Evolutionary conservation across 1,140 invertebrate species (phyloP).

Genomic region (Dreissena rostriformis): DNA sequence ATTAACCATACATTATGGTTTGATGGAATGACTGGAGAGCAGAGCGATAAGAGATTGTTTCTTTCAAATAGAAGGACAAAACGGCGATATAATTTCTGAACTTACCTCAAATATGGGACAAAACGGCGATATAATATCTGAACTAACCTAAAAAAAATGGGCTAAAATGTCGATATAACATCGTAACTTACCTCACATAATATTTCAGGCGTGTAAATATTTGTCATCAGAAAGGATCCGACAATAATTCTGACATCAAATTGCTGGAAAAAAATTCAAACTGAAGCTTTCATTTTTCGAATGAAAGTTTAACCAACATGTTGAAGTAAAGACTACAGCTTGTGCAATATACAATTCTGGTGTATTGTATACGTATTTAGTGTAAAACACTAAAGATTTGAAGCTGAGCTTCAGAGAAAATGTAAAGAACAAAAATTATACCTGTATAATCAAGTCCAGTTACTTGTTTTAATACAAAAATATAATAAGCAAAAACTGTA

Average conservation of each 20-base stretch:
- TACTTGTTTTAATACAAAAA: no score
- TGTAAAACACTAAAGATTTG: not conserved
- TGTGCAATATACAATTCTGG: not conserved
- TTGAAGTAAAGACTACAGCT: not conserved
- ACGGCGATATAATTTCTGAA: no score
- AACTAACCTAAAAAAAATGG: no score
- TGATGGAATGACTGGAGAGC: no score
- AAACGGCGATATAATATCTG: no score
- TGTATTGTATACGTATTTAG: not conserved
- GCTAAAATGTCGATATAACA: no score
- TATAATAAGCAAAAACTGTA: no score
- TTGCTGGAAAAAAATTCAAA: slow-evolving; percentile 60
- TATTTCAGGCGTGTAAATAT: slow-evolving; percentile 91
- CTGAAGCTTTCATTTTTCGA: not conserved
- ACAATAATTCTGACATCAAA: slow-evolving; percentile 97
- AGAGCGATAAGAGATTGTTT: no score
- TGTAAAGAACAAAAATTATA: not conserved
- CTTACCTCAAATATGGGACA: no score
- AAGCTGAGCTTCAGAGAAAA: not conserved
- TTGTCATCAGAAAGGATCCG: slow-evolving; percentile 96
- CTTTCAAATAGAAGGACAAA: no score
- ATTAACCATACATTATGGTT: no score
- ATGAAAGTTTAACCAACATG: not conserved
- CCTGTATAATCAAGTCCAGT: no score
- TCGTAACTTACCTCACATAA: slow-evolving; percentile 87